These are phyloP conservation scores for Pediacus dermestoides DNA, from an alignment of 2,888 invertebrate species.

Conservation along the genomic window DNA sequence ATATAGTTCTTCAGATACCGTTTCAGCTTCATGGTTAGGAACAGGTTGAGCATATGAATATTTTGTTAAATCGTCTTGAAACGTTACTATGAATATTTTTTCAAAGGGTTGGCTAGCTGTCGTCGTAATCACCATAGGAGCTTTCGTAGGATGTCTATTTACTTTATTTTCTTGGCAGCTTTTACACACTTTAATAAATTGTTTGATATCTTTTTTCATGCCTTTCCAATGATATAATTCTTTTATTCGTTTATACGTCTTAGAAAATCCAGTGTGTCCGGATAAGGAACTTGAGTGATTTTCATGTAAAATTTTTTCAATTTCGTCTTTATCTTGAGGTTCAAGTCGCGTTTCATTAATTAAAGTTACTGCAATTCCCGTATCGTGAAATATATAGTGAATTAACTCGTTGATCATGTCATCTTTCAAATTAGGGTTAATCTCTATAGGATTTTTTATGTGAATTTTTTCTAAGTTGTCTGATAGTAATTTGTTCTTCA, in stretches of 20 bases:
- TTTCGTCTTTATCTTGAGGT: constrained; percentile 7
- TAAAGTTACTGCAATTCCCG: constrained; percentile 4
- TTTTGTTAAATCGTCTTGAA: constrained; percentile 39
- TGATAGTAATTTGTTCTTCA: background rate
- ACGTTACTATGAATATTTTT: constrained; percentile 26
- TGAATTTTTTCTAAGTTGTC: constrained; percentile 26
- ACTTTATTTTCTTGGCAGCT: constrained; percentile 27
- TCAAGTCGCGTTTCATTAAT: constrained; percentile 7
- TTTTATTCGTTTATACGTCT: constrained; percentile 14
- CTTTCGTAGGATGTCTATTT: constrained; percentile 18
- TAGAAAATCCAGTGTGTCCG: constrained; percentile 11
- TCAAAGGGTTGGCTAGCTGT: constrained; percentile 29
- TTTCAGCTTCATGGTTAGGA: constrained; percentile 34
- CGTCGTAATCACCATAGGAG: constrained; percentile 35
- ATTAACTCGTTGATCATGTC: constrained; percentile 10
- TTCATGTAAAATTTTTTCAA: constrained; percentile 14
- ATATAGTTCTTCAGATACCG: constrained; percentile 29
- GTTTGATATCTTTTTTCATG: constrained; percentile 5
- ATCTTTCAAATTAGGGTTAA: constrained; percentile 11
- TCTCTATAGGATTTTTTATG: constrained; percentile 7
- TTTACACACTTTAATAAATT: constrained; percentile 5
- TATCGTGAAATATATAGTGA: constrained; percentile 6
- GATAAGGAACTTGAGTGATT: constrained; percentile 9
- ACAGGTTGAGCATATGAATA: constrained; percentile 33
- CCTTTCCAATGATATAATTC: constrained; percentile 5